Evolutionary conservation across 2,797 vertebrate species (phyloP).

Genomic region (Myiotriccus ornatus): DNA sequence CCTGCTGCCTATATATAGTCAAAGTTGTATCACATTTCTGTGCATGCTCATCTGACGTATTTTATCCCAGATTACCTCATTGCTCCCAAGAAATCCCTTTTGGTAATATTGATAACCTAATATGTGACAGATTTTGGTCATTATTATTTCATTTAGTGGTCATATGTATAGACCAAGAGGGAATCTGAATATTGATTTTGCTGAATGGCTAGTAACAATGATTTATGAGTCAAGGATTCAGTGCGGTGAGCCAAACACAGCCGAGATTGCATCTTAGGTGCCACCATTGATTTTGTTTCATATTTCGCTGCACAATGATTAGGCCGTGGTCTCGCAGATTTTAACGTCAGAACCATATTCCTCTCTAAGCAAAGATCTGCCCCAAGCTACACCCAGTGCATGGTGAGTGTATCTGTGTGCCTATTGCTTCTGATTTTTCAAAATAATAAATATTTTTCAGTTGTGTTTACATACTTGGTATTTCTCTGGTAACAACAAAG

Average conservation of each 20-base stretch:
- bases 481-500: neutral
- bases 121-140: conserved; percentile 76
- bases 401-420: neutral
- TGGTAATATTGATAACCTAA: conserved; percentile 76
- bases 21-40: conserved; percentile 47
- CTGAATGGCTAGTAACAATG: conserved; percentile 89
- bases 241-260: conserved; percentile 77
- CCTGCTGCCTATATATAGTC: neutral
- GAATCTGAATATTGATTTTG: conserved; percentile 89
- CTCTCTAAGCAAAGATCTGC: neutral
- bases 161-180: conserved; percentile 84
- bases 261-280: conserved; percentile 68
- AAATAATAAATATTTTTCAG: neutral
- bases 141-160: conserved; percentile 88
- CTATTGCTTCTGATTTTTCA: neutral
- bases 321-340: conserved; percentile 51
- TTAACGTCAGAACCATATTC: conserved; percentile 41
- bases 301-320: conserved; percentile 67
- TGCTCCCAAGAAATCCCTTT: conserved; percentile 67
- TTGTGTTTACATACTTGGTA: neutral
- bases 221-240: conserved; percentile 82
- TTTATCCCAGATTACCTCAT: conserved; percentile 65
- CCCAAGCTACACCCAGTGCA: neutral
- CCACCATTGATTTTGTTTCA: conserved; percentile 72
- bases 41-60: conserved; percentile 33